Evolutionary conservation across 2,888 invertebrate species (phyloP), one percentile per base, ranked within the genome.

Genomic region (Crematogaster levior): DNA sequence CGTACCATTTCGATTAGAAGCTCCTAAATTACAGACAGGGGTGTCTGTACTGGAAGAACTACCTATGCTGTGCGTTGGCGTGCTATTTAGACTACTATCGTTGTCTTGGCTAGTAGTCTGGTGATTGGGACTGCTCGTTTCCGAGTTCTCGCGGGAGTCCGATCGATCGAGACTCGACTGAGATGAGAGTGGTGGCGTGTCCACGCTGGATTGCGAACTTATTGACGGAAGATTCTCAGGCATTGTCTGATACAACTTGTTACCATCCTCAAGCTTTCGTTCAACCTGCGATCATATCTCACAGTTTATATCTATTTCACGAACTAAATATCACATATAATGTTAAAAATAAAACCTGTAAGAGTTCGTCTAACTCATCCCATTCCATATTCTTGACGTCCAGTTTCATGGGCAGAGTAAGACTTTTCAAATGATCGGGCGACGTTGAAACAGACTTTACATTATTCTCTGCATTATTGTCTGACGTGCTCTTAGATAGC

Each of bases 171-270:
- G 75, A 79, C 90, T 93, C 10, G 91, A 91, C 24, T 92, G 91
- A 1, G 91, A 88, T 0, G 90, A 88, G 34, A 86, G 83, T 10
- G 91, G 86, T 63, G 91, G 83, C 18, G 88, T 89, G 6, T 92
- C 93, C 27, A 74, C 83, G 87, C 92, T 95, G 83, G 95, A 95
- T 88, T 93, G 93, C 87, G 95, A 95, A 73, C 94, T 94, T 90
- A 96, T 95, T 15, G 96, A 96, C 15, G 96, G 95, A 65, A 96
- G 94, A 84, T 95, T 95, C 70, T 96, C 95, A 0, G 97, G 97
- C 96, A 97, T 96, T 24, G 97, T 97, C 94, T 96, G 96, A 93
- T 97, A 97, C 43, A 96, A 93, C 92, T 97, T 97, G 63, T 96
- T 96, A 74, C 95, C 95, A 63, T 96, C 96, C 84, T 96, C 96